Conservation (phyloP, 2,888 invertebrate species). For the Herminia tarsipennalis region DNA sequence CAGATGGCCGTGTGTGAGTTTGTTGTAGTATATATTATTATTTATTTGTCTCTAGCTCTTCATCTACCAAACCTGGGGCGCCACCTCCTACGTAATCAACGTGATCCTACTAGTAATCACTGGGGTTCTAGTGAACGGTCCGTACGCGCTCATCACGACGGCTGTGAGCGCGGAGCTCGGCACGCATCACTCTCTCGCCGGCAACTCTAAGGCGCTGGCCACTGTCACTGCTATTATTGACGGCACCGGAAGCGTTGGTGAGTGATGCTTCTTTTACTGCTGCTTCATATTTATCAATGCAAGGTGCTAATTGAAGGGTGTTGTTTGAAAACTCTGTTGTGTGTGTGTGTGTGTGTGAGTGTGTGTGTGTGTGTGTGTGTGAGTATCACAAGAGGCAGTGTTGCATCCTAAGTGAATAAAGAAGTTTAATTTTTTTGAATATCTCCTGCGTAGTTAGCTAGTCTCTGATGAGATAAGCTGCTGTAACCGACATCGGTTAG, state of each 20-base stretch:
- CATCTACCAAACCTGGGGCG: slow-evolving; percentile 91
- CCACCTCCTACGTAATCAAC: slow-evolving; percentile 86
- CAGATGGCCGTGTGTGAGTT: too few relatives aligned
- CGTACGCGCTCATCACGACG: slow-evolving; percentile 98
- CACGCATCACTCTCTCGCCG: slow-evolving; percentile 93
- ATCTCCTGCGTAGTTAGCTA: too few relatives aligned
- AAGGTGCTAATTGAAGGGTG: too few relatives aligned
- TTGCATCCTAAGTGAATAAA: too few relatives aligned
- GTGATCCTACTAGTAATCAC: slow-evolving; percentile 89
- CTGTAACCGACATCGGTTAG: too few relatives aligned
- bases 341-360: too few relatives aligned
- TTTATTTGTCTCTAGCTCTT: slow-evolving; percentile 87
- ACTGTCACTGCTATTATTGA: slow-evolving; percentile 99
- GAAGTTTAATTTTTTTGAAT: too few relatives aligned
- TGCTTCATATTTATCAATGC: background rate
- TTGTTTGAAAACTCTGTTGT: too few relatives aligned
- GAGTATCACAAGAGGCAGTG: too few relatives aligned
- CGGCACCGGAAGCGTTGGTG: slow-evolving; percentile 96
- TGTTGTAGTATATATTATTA: too few relatives aligned
- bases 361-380: too few relatives aligned
- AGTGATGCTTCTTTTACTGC: slow-evolving; percentile 32
- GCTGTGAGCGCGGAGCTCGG: slow-evolving; percentile 98
- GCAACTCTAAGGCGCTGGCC: slow-evolving; percentile 95
- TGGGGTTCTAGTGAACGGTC: slow-evolving; percentile 96
- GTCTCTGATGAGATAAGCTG: too few relatives aligned